These are phyloP conservation scores for Cepaea nemoralis DNA, from an alignment of 1,140 invertebrate genomes.

Conservation along the genomic window DNA sequence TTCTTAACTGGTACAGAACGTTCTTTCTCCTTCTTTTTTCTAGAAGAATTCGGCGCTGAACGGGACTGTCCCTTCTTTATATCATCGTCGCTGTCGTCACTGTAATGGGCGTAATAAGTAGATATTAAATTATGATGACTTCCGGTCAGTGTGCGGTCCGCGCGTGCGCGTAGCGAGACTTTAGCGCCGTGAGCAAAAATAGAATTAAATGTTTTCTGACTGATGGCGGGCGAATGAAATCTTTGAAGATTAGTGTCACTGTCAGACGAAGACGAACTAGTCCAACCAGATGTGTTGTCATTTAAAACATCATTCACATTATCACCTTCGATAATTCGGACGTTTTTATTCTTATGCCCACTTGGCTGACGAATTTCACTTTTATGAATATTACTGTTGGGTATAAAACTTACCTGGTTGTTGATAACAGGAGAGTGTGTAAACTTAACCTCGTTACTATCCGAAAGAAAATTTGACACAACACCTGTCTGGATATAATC, in stretches of 20 bases:
- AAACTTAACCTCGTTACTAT: too few species aligned
- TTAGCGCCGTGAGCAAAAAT: constrained; percentile 1
- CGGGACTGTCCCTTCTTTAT: background rate
- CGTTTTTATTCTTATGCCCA: too few species aligned
- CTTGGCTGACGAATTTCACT: too few species aligned
- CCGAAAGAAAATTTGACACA: too few species aligned
- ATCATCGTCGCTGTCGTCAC: background rate
- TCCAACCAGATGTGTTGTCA: background rate
- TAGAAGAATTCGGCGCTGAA: background rate
- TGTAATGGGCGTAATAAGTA: background rate
- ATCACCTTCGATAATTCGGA: too few species aligned
- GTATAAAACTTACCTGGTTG: too few species aligned
- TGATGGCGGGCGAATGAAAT: background rate
- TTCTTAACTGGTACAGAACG: background rate
- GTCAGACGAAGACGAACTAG: background rate
- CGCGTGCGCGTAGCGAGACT: background rate
- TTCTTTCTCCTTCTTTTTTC: background rate
- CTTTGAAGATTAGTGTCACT: background rate
- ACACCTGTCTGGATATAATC: too few species aligned
- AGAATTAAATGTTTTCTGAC: background rate
- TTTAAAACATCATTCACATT: background rate
- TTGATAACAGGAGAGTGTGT: too few species aligned
- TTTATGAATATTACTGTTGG: too few species aligned
- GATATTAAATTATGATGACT: constrained; percentile 16
- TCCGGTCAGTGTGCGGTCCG: constrained; percentile 19